Evolutionary conservation across 1,140 invertebrate species (phyloP), one percentile per base, ranked within the genome.

Genomic region (Lasioglossum baleicum): DNA sequence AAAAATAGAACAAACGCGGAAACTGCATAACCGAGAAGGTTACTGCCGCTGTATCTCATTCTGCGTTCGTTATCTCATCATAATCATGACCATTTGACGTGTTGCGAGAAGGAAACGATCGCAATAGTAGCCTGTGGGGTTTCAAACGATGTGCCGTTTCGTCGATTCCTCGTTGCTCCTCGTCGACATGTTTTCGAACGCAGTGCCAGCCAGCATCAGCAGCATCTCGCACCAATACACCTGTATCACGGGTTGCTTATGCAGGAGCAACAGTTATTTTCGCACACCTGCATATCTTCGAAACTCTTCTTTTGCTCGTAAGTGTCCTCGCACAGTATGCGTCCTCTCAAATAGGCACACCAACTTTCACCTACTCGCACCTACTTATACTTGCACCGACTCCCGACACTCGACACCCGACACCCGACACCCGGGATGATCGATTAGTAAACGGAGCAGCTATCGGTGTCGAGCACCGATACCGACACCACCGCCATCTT

Each of bases 11-110:
- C 90, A 83, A 92, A 89, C 66, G 90, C 91, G 87, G 92, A 88
- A 84, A 92, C 88, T 84, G 91, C 91, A 90, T 92, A 93, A 89
- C 92, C 89, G 86, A 93, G 88, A 85, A 93, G 88, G 88, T 91
- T 89, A 91, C 90, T 88, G 86, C 90, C 89, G 87, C 90, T 92
- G 90, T 91, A 90, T 90, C 89, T 92, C 92, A 93, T 93, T 92
- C 92, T 92, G 91, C 84, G 86, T 90, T 90, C 86, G 92, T 92
- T 93, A 93, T 92, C 92, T 93, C 92, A 89, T 93, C 88, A 91
- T 92, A 90, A 63, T 82, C 75, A 70, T 63, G 48, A 65, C 26
- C 65, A 66, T 58, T 80, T n/a, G 48, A 13, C 77, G 26, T 63
- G 69, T 73, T 84, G 63, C 58, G 61, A 56, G 58, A 70, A 77